A percentile compares a stretch with the other conserved stretches of the same genome.
These are phyloP conservation scores for Aptenodytes forsteri DNA, from an alignment of 2,113 vertebrate species.

Conservation along the genomic window DNA sequence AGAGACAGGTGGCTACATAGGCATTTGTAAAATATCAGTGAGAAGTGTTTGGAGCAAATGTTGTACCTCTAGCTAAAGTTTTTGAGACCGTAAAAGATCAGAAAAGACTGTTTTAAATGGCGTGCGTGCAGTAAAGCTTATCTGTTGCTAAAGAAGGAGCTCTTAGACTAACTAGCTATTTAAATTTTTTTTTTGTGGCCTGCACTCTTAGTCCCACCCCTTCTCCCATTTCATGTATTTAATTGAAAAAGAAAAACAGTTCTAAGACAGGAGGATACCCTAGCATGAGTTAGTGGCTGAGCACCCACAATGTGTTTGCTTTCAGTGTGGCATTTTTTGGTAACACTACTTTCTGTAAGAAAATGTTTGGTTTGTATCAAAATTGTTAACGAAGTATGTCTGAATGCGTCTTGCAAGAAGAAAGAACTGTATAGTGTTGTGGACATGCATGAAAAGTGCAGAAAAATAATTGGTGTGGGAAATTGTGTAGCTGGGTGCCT, in stretches of 20 bases:
- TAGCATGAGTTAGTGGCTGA: background rate
- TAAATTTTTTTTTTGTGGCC: background rate
- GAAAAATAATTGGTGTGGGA: conserved; percentile 67
- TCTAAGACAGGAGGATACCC: background rate
- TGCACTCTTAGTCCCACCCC: background rate
- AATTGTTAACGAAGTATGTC: background rate
- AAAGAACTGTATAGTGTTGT: background rate
- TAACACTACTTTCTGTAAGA: rapidly evolving
- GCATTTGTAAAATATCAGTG: background rate
- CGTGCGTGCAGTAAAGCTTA: background rate
- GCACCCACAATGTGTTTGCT: background rate
- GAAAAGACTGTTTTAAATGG: background rate
- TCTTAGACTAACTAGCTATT: background rate
- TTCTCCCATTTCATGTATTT: background rate
- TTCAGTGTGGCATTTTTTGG: background rate
- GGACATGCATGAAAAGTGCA: conserved; percentile 3
- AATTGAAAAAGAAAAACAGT: background rate
- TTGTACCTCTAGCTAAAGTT: background rate
- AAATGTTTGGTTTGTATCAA: background rate
- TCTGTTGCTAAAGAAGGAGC: background rate
- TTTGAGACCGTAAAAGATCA: background rate
- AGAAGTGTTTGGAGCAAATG: background rate
- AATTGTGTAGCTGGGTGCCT: conserved; percentile 57
- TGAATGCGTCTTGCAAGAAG: background rate
- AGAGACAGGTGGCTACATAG: rapidly evolving